Evolutionary conservation across 2,797 vertebrate species (phyloP), one percentile per base, ranked within the genome.

Genomic region (Acestrorhynchus altus): DNA sequence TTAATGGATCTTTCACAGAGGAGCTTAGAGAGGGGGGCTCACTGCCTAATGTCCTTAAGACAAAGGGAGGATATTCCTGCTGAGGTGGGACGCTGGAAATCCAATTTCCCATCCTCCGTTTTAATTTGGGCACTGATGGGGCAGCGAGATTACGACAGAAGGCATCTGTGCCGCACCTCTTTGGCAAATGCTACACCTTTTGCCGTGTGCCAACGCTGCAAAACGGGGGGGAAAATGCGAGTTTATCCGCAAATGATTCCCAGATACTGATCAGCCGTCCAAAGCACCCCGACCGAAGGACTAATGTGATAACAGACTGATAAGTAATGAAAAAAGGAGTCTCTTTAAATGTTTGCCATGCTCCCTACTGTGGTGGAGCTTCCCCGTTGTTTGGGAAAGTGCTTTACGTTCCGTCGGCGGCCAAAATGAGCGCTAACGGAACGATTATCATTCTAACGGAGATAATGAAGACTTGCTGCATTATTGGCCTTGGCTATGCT

Each of bases 71-170:
- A 74, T 78, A 63, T 77, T 82, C 56, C 75, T 72, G 80, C 74
- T 74, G 73, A 74, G 72, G 77, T 60, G 74, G 59, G 60, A 16
- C 8, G 31, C 63, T 68, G 49, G 61, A 78, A 84, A 84, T 84
- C 80, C 80, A 82, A 84, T 82, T 84, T 78, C 78, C 75, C 63
- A 20, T 80, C 74, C 67, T 76, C 72, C 71, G 66, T 78, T 84
- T 78, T 84, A 82, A 84, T 82, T 80, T 76, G 65, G 51, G 75
- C 44, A 26, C 57, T 63, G 72, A 78, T 80, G 77, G 80, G 77
- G 42, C 74, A 15, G 47, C 31, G 66, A 82, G 80, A 80, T 80
- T 82, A 65, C 47, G 31, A 56, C 61, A 80, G 51, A 61, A 60
- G 63, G 68, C 63, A n/a, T 72, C 40, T 56, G 16, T 5, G 12